A percentile compares a stretch with the other conserved stretches of the same genome.
These are phyloP conservation scores for Andrena camellia DNA, from an alignment of 2,888 invertebrate genomes.

Conservation along the genomic window DNA sequence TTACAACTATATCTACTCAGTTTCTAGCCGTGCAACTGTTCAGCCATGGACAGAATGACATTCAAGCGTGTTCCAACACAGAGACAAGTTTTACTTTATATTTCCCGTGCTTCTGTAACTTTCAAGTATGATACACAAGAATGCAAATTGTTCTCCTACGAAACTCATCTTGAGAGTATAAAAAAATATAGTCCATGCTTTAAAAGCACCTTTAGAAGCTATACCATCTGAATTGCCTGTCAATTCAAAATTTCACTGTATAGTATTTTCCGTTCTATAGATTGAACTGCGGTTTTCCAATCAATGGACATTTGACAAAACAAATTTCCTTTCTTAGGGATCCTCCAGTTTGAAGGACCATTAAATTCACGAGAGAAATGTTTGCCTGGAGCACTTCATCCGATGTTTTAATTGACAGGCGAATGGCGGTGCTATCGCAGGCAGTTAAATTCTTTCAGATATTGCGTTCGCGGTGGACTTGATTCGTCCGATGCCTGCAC, in stretches of 20 bases:
- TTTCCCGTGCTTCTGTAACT: background rate
- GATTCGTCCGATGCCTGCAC: slow-evolving; percentile 1
- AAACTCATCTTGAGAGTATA: background rate
- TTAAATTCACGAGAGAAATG: background rate
- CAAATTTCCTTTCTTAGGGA: background rate
- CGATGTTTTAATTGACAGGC: background rate
- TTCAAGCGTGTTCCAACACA: background rate
- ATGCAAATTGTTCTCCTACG: background rate
- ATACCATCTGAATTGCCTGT: background rate
- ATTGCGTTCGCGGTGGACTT: background rate
- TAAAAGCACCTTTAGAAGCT: background rate
- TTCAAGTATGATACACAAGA: background rate
- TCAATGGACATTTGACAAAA: background rate
- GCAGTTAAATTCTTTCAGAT: background rate
- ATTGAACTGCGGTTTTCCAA: background rate
- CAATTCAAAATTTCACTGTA: background rate
- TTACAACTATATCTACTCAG: background rate
- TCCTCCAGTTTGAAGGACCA: background rate
- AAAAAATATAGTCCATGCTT: background rate
- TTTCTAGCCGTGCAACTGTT: background rate
- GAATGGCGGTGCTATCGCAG: background rate
- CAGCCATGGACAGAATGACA: slow-evolving; percentile 12
- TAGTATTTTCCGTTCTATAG: background rate
- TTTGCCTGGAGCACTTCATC: background rate
- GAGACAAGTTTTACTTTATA: slow-evolving; percentile 3